These are phyloP conservation scores for Tenthredo amoena DNA, from an alignment of 2,888 invertebrate species.

Conservation along the genomic window DNA sequence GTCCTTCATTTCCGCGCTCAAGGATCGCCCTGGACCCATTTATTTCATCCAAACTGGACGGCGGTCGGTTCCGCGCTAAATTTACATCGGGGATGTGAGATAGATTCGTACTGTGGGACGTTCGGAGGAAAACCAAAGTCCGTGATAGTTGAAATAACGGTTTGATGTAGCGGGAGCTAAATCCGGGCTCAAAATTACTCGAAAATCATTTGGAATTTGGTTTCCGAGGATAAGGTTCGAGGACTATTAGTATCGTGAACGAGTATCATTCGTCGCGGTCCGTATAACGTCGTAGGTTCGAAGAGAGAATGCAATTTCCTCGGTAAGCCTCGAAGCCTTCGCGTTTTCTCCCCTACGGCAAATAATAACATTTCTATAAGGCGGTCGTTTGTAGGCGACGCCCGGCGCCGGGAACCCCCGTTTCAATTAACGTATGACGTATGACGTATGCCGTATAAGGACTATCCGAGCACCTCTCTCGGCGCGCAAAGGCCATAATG, in stretches of 20 bases:
- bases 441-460: slow-evolving; percentile 77
- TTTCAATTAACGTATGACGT: slow-evolving; percentile 79
- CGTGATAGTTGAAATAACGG: not conserved
- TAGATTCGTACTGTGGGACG: not conserved
- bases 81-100: slow-evolving; percentile 37
- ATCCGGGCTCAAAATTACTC: not conserved
- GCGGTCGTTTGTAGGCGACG: slow-evolving; percentile 78
- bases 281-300: not conserved
- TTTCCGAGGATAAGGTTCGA: not conserved
- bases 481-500: slow-evolving; percentile 72
- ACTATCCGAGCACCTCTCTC: slow-evolving; percentile 64
- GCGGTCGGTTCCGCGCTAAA: slow-evolving; percentile 16
- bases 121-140: not conserved
- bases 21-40: slow-evolving; percentile 70
- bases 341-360: slow-evolving; percentile 63
- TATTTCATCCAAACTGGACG: slow-evolving; percentile 65
- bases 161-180: not conserved
- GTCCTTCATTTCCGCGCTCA: slow-evolving; percentile 76
- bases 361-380: slow-evolving; percentile 78
- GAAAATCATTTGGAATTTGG: not conserved
- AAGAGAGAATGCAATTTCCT: slow-evolving; percentile 70
- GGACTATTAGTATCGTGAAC: not conserved
- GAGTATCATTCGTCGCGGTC: slow-evolving; percentile 10
- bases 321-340: slow-evolving; percentile 62
- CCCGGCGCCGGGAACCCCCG: slow-evolving; percentile 74